These are phyloP conservation scores for Molossus alvarezi DNA, from an alignment of 2,797 vertebrate genomes.

Conservation along the genomic window DNA sequence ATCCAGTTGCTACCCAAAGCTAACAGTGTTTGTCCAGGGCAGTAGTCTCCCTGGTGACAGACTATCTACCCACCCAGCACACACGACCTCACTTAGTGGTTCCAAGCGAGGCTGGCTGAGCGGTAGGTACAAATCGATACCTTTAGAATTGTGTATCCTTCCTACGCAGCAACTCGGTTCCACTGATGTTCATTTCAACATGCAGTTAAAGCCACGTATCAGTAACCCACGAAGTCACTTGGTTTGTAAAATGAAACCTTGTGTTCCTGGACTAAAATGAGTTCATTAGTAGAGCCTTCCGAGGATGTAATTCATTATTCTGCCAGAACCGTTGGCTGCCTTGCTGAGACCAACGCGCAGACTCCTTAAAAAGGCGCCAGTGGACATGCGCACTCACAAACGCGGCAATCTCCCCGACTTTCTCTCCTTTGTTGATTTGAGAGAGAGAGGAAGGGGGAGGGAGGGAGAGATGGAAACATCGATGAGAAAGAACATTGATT, in stretches of 20 bases:
- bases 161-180: neutral
- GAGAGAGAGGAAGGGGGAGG: too few relatives aligned
- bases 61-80: accelerated
- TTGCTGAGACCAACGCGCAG: neutral
- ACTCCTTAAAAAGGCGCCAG: neutral
- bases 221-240: neutral
- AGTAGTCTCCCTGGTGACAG: neutral
- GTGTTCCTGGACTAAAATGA: slow-evolving; percentile 53
- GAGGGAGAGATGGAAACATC: too few relatives aligned
- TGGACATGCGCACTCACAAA: neutral
- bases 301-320: slow-evolving; percentile 28
- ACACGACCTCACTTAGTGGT: neutral
- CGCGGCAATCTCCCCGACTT: neutral
- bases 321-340: neutral
- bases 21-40: neutral
- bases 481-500: too few relatives aligned
- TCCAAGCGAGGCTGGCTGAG: neutral
- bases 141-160: neutral
- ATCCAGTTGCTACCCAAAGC: neutral
- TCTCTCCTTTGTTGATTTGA: neutral
- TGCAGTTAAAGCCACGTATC: neutral
- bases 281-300: slow-evolving; percentile 43
- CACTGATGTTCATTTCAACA: neutral
- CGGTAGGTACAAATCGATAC: neutral
- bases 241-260: slow-evolving; percentile 51